Evolutionary conservation across 2,113 vertebrate genomes (phyloP), one percentile per base, ranked within the genome.

Genomic region (Oncorhynchus nerka): DNA sequence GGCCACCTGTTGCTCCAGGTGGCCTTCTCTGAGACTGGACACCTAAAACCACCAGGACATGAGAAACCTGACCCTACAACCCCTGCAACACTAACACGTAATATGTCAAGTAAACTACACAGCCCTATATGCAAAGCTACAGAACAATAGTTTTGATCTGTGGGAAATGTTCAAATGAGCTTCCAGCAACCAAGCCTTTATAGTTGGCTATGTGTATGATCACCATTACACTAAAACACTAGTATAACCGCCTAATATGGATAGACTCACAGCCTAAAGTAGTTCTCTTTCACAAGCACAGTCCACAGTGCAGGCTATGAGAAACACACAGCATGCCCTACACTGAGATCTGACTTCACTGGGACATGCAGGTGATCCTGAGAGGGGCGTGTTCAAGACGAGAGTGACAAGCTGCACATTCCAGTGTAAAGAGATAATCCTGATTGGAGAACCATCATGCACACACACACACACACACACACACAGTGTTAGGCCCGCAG

Each of bases 1-100:
- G 65, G 89, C 87, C 89, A 91, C 90, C 90, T 92, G 89, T 86
- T 81, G 77, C 80, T 79, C 87, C 90, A 92, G 90, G 39, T 45
- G 39, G 7, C 39, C 39, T 9, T 45, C 39, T 45, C 39, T 45
- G 8, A 45, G 8, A 81, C 81, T 79, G 90, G 87, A 83, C 87
- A 88, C 78, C 74, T 86, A 69, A 84, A 80, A 71, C 76, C 84
- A 81, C 83, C 68, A 4, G 83, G 82, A 61, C 78, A 20, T 59
- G 11, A 45, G 79, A 8, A 30, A 70, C 74, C 74, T 30, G 24
- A n/a, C 82, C 9, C 65, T n/a, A 76, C 61, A 68, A 62, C 81
- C 1, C 28, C 76, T 55, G 49, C 49, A 79, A 64, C 80, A 79
- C 89, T 86, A 9, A 45, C 11, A 8, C 8, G 11, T 9, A 45